Conservation (phyloP, 2,113 vertebrate species). For the Psophia crepitans region DNA sequence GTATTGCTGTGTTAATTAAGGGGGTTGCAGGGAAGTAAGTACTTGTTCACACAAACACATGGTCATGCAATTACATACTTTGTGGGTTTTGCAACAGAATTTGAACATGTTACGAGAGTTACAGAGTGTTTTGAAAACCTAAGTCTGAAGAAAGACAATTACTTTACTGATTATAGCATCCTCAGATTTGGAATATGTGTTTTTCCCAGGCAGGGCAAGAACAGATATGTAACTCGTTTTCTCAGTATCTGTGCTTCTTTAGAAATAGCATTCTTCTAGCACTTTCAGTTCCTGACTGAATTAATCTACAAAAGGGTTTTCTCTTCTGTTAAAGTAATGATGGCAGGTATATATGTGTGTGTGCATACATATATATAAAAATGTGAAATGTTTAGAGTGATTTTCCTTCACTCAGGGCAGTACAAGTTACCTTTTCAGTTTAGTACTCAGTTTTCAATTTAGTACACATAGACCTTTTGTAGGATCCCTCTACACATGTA, state of each 20-base stretch:
- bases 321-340: neutral
- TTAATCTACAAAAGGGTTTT: neutral
- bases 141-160: neutral
- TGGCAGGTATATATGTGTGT: neutral
- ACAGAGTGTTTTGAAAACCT: neutral
- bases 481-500: neutral
- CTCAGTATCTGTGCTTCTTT: neutral
- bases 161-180: neutral
- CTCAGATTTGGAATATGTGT: neutral
- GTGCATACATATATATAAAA: neutral
- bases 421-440: neutral
- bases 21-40: neutral
- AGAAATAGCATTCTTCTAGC: neutral
- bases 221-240: neutral
- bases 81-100: neutral
- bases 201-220: neutral
- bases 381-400: neutral
- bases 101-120: neutral
- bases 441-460: rapidly evolving
- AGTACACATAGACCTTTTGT: no score
- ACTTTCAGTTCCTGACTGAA: neutral
- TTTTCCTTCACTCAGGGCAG: neutral
- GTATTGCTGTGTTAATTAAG: neutral
- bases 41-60: neutral
- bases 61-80: neutral